Conservation (phyloP, 2,888 invertebrate species). For the Clanis bilineata region DNA sequence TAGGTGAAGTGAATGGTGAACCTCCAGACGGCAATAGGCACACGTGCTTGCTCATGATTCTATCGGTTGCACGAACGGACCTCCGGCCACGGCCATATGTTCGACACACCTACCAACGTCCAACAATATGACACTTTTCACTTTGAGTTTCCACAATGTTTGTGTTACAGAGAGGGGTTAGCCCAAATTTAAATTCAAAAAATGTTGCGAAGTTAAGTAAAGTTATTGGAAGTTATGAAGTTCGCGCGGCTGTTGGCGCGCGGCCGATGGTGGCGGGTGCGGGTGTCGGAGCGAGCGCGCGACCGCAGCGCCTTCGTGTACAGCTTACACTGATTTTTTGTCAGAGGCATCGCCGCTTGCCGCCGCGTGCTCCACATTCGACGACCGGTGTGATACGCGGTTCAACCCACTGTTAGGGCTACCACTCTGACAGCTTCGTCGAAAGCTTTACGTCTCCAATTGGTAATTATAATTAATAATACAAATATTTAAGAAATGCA, state of each 20-base stretch:
- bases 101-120: conserved; percentile 63
- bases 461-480: neutral
- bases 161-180: conserved; percentile 4
- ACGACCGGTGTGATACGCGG: conserved; percentile 74
- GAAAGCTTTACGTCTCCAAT: neutral
- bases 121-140: conserved; percentile 65
- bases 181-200: neutral
- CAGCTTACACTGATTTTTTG: conserved; percentile 81
- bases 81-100: conserved; percentile 74
- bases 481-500: too few relatives aligned
- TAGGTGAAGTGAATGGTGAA: conserved; percentile 77
- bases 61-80: conserved; percentile 68
- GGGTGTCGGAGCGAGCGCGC: conserved; percentile 54
- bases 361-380: conserved; percentile 76
- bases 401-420: conserved; percentile 52
- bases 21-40: conserved; percentile 65
- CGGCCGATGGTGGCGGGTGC: conserved; percentile 36
- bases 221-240: conserved; percentile 17
- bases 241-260: conserved; percentile 29
- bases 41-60: conserved; percentile 74
- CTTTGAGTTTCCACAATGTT: conserved; percentile 46
- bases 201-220: conserved; percentile 29
- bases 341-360: conserved; percentile 72
- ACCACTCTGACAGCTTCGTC: conserved; percentile 22
- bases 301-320: conserved; percentile 68